phyloP scores from a whole-genome alignment of 2,888 invertebrate species.

The Callimorpha dominula region DNA sequence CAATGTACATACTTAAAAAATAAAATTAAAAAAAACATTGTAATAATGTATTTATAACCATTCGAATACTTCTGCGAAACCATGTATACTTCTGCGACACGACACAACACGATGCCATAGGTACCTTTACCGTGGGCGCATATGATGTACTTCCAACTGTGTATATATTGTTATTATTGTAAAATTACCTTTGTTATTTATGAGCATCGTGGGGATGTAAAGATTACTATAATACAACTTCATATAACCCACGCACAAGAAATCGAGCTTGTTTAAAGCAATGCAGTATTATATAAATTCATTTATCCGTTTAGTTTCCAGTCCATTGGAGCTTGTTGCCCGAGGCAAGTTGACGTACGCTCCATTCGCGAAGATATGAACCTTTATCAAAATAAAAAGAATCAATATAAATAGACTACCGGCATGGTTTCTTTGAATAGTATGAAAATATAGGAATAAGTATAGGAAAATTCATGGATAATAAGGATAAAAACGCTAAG shows the following conservation, averaged over 20 bases:
- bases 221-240: neutral
- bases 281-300: constrained; percentile 21
- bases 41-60: too few species aligned
- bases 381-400: constrained; percentile 33
- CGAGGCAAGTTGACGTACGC: constrained; percentile 26
- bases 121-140: too few species aligned
- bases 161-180: too few species aligned
- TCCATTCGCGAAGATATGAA: constrained; percentile 48
- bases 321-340: constrained; percentile 51
- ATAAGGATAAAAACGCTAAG: too few species aligned
- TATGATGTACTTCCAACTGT: too few species aligned
- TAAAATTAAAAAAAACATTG: too few species aligned
- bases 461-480: too few species aligned
- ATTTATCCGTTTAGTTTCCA: constrained; percentile 51
- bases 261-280: neutral
- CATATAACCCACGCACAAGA: neutral
- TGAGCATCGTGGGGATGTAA: neutral
- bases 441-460: too few species aligned
- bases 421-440: constrained; percentile 8
- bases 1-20: too few species aligned
- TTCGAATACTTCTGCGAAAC: too few species aligned
- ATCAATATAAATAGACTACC: constrained; percentile 36
- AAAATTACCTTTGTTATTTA: neutral
- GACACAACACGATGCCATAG: too few species aligned
- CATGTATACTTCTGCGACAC: too few species aligned